Evolutionary conservation across 2,797 vertebrate species (phyloP).

Genomic region (Sphenodon punctatus): DNA sequence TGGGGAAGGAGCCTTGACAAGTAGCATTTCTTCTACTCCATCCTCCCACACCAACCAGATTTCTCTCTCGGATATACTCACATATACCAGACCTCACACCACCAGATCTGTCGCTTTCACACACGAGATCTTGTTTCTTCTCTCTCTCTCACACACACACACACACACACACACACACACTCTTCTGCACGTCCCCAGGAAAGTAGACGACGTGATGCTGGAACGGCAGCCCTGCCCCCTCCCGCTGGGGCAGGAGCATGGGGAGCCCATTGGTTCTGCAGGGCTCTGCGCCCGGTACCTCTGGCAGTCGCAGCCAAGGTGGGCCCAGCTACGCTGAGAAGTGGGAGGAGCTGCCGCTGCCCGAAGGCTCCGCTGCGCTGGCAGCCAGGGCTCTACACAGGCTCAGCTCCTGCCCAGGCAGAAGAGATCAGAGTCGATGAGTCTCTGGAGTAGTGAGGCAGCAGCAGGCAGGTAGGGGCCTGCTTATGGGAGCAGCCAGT

Average conservation of each 20-base stretch:
- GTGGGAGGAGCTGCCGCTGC: conserved; percentile 8
- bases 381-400: conserved; percentile 40
- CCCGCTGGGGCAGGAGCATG: conserved; percentile 72
- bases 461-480: conserved; percentile 7
- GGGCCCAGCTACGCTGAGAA: not conserved
- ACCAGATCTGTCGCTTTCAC: too few relatives aligned
- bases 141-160: too few relatives aligned
- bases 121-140: too few relatives aligned
- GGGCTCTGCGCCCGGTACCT: conserved; percentile 80
- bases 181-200: conserved; percentile 94
- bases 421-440: conserved; percentile 14
- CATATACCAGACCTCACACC: too few relatives aligned
- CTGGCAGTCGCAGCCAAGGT: conserved; percentile 66
- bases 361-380: conserved; percentile 34
- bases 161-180: too few relatives aligned
- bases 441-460: conserved; percentile 20
- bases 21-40: too few relatives aligned
- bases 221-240: not conserved
- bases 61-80: too few relatives aligned
- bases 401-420: conserved; percentile 72
- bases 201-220: conserved; percentile 90
- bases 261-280: conserved; percentile 86
- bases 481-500: conserved; percentile 20
- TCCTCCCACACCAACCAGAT: too few relatives aligned
- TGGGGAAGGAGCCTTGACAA: too few relatives aligned